Evolutionary conservation across 2,888 invertebrate species (phyloP).

Genomic region (Blastobasis adustella): DNA sequence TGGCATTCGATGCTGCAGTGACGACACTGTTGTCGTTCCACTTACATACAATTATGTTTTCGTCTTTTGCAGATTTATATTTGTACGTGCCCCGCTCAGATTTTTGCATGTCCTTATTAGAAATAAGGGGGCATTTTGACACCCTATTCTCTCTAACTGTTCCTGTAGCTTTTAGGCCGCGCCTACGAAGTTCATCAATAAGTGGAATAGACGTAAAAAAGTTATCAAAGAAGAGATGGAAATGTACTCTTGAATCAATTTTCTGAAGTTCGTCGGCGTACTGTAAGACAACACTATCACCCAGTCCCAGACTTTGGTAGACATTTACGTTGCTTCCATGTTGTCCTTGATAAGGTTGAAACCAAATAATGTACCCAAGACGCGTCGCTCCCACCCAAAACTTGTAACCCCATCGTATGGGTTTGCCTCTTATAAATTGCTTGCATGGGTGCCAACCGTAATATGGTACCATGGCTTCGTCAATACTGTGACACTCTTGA

Average conservation of each 20-base stretch:
- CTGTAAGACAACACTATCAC: constrained; percentile 3
- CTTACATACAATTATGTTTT: background rate
- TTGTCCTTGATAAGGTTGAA: background rate
- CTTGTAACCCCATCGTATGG: background rate
- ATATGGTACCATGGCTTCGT: constrained; percentile 1
- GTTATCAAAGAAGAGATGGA: constrained; percentile 1
- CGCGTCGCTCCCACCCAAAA: background rate
- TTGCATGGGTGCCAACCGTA: background rate
- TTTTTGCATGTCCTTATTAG: background rate
- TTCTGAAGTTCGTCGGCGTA: constrained; percentile 1
- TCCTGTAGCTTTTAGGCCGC: background rate
- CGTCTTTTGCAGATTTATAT: background rate
- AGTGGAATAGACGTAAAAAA: background rate
- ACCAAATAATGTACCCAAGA: background rate
- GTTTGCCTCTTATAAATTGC: background rate
- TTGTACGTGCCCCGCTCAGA: background rate
- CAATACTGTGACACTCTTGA: background rate
- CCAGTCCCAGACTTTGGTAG: constrained; percentile 1
- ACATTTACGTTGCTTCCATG: background rate
- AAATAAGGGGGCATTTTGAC: background rate
- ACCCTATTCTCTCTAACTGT: background rate
- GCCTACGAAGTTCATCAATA: background rate
- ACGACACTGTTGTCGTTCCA: background rate
- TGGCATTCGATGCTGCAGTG: background rate
- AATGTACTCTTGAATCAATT: background rate